Conservation (phyloP, 2,888 invertebrate species). For the Cerastoderma edule region DNA sequence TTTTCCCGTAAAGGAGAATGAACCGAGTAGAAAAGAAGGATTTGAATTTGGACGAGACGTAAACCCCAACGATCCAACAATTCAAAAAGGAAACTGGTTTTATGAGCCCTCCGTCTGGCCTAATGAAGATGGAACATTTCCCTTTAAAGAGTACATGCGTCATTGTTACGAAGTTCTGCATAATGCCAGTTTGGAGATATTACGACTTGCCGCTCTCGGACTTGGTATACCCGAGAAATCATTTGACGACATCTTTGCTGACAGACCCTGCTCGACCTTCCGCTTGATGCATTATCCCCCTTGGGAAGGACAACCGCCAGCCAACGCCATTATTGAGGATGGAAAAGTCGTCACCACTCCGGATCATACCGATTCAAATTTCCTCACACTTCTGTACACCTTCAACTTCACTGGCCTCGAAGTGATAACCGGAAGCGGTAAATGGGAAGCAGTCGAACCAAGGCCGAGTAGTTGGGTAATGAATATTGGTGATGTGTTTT, state of each 20-base stretch:
- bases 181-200: conserved; percentile 61
- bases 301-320: conserved; percentile 60
- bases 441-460: conserved; percentile 66
- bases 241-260: conserved; percentile 66
- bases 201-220: conserved; percentile 66
- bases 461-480: conserved; percentile 67
- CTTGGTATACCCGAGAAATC: conserved; percentile 66
- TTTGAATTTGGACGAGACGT: conserved; percentile 67
- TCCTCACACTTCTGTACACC: conserved; percentile 66
- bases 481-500: conserved; percentile 73
- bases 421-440: conserved; percentile 59
- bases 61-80: conserved; percentile 56
- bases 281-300: conserved; percentile 72
- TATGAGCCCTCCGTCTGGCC: conserved; percentile 72
- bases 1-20: conserved; percentile 66
- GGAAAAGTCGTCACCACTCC: conserved; percentile 67
- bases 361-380: conserved; percentile 70
- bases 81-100: conserved; percentile 63
- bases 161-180: conserved; percentile 56
- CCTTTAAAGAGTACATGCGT: conserved; percentile 58
- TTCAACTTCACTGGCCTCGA: conserved; percentile 69
- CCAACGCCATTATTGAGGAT: conserved; percentile 61
- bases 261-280: conserved; percentile 68
- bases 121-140: conserved; percentile 56
- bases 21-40: conserved; percentile 70